A percentile compares a stretch with the other conserved stretches of the same genome.
Evolutionary conservation across 2,888 invertebrate species (phyloP).

Genomic region (Pogonocherus hispidulus): DNA sequence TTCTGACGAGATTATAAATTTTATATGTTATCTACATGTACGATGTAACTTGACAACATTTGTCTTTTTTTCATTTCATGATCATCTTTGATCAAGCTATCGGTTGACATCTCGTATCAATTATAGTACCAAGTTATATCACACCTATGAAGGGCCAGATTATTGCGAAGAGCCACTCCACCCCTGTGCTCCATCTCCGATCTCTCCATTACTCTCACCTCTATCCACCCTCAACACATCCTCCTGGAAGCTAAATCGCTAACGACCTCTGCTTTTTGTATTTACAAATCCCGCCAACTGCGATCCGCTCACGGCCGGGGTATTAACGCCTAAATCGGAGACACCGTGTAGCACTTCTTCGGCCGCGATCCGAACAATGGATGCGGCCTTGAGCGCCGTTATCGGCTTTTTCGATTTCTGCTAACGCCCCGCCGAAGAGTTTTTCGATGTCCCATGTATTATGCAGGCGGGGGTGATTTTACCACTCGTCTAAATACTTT

Average conservation of each 20-base stretch:
- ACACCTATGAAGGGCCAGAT: too few species aligned
- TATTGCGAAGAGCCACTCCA: background rate
- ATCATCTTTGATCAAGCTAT: too few species aligned
- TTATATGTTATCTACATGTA: too few species aligned
- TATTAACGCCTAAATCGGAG: conserved; percentile 49
- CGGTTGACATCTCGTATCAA: too few species aligned
- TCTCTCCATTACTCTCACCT: conserved; percentile 4
- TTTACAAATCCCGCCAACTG: conserved; percentile 47
- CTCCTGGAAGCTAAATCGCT: conserved; percentile 12
- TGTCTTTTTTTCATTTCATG: too few species aligned
- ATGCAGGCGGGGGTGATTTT: background rate
- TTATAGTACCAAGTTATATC: too few species aligned
- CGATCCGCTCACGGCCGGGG: conserved; percentile 48
- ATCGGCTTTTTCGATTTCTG: too few species aligned
- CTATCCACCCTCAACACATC: background rate
- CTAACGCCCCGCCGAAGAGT: conserved; percentile 20
- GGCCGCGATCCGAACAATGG: conserved; percentile 38
- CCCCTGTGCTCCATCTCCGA: background rate
- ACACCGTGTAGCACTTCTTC: conserved; percentile 56
- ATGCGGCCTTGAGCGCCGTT: too few species aligned
- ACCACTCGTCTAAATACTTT: too few species aligned
- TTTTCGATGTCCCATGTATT: conserved; percentile 21
- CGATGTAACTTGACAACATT: too few species aligned
- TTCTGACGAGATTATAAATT: too few species aligned
- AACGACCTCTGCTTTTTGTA: conserved; percentile 38